These are phyloP conservation scores for Tridacna crocea DNA, from an alignment of 2,888 invertebrate species.

Conservation along the genomic window DNA sequence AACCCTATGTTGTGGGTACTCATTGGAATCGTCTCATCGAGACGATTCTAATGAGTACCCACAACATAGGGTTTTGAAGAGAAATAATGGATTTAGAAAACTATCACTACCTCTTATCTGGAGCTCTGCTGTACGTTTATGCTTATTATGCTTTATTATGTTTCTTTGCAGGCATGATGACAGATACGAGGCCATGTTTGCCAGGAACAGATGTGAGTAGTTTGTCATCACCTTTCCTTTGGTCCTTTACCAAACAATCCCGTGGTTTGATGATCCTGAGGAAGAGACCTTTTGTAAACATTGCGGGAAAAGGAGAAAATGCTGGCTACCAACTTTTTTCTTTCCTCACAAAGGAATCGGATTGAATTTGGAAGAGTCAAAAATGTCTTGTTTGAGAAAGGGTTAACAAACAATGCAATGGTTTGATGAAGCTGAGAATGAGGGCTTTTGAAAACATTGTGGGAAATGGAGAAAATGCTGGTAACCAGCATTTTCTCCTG, in stretches of 20 bases:
- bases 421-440: too few relatives aligned
- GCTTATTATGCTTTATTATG: too few relatives aligned
- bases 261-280: neutral
- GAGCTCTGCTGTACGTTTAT: too few relatives aligned
- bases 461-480: neutral
- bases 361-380: too few relatives aligned
- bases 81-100: too few relatives aligned
- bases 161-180: conserved; percentile 16
- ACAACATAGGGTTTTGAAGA: too few relatives aligned
- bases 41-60: too few relatives aligned
- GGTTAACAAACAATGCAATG: too few relatives aligned
- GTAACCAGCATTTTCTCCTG: neutral
- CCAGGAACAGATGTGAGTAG: conserved; percentile 19
- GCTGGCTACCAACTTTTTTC: neutral
- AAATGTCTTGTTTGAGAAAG: too few relatives aligned
- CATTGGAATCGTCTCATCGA: too few relatives aligned
- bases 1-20: too few relatives aligned
- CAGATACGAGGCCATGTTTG: conserved; percentile 13
- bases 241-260: neutral
- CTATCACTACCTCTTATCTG: too few relatives aligned
- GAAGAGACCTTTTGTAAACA: neutral
- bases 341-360: neutral
- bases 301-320: conserved; percentile 5
- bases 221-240: neutral
- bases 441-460: conserved; percentile 7